Evolutionary conservation across 2,888 invertebrate genomes (phyloP).

Genomic region (Lasioglossum pauxillum): DNA sequence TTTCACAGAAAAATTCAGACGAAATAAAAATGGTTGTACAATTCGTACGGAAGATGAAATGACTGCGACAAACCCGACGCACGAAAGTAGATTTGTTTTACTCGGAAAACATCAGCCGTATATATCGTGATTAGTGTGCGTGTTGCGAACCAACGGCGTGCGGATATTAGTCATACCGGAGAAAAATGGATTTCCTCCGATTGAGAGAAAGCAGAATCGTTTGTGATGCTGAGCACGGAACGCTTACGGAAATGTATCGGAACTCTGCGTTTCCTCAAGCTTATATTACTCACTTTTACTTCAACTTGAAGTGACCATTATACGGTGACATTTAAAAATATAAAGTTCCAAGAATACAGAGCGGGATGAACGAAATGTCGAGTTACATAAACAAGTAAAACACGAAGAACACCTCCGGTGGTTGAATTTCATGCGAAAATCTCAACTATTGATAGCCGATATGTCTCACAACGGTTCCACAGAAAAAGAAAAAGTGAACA

Average conservation of each 20-base stretch:
- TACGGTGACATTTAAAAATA: not conserved
- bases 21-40: not conserved
- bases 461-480: not conserved
- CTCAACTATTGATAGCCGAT: not conserved
- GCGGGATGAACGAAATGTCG: not conserved
- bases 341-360: not conserved
- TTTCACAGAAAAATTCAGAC: not conserved
- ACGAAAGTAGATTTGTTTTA: constrained; percentile 20
- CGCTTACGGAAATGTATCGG: not conserved
- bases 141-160: not conserved
- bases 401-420: not conserved
- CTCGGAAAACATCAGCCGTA: constrained; percentile 12
- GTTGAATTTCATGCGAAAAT: not conserved
- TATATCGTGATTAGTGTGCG: constrained; percentile 4
- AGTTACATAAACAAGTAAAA: not conserved
- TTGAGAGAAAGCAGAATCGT: constrained; percentile 58
- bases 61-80: constrained; percentile 7
- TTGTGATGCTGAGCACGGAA: constrained; percentile 4
- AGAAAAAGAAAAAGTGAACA: not conserved
- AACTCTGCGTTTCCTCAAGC: not conserved
- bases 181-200: constrained; percentile 22
- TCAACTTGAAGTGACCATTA: not conserved
- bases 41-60: not conserved
- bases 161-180: constrained; percentile 45
- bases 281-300: not conserved